These are phyloP conservation scores for Megalops atlanticus DNA, from an alignment of 2,113 vertebrate species.

Conservation along the genomic window DNA sequence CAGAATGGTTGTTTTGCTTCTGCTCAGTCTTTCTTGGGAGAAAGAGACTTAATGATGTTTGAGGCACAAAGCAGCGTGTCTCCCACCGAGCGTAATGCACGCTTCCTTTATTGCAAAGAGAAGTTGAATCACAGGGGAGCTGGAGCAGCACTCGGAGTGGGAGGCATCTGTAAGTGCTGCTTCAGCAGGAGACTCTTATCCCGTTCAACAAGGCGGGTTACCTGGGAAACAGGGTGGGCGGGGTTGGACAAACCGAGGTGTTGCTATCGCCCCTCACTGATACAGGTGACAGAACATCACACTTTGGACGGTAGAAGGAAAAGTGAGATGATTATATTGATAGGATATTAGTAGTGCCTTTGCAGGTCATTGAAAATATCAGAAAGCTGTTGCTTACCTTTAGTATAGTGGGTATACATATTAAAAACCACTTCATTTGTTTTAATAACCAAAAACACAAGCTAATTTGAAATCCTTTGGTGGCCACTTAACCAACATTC, in stretches of 20 bases:
- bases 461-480: no score
- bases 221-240: neutral
- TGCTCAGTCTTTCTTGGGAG: conserved; percentile 1
- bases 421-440: no score
- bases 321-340: neutral
- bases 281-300: neutral
- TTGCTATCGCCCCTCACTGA: neutral
- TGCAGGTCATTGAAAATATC: no score
- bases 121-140: neutral
- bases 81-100: neutral
- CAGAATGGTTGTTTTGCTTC: neutral
- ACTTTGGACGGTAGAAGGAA: neutral
- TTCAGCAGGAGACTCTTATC: neutral
- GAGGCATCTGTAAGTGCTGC: neutral
- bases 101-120: neutral
- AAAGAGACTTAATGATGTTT: neutral
- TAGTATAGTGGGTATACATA: no score
- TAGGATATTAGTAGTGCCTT: neutral
- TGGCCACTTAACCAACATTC: no score
- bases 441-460: no score
- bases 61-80: neutral
- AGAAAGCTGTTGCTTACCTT: no score
- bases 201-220: neutral
- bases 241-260: neutral
- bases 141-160: neutral